Evolutionary conservation across 1,140 invertebrate species (phyloP).

Genomic region (Euura lappo): DNA sequence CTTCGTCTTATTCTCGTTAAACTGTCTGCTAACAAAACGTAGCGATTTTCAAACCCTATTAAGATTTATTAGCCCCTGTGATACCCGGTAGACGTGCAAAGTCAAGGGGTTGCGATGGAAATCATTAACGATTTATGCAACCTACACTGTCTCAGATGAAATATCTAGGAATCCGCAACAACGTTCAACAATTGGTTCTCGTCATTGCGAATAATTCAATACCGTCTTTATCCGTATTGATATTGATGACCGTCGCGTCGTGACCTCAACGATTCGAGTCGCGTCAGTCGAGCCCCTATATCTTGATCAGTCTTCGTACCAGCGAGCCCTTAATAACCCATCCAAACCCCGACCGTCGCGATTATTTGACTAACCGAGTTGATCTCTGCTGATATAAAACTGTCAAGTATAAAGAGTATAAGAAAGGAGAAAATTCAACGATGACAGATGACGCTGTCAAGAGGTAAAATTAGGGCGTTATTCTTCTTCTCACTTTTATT

Average conservation of each 20-base stretch:
- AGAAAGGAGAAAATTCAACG: neutral
- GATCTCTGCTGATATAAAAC: too few relatives aligned
- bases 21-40: neutral
- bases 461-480: neutral
- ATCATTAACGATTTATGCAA: too few relatives aligned
- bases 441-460: neutral
- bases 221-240: neutral
- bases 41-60: neutral
- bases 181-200: too few relatives aligned
- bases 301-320: neutral
- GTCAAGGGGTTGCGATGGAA: too few relatives aligned
- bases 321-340: too few relatives aligned
- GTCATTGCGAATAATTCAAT: neutral
- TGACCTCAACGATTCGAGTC: neutral
- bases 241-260: neutral
- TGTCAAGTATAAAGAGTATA: neutral
- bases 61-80: neutral
- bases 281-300: neutral
- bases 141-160: too few relatives aligned
- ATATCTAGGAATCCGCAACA: too few relatives aligned
- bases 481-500: constrained; percentile 4
- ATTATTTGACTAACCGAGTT: neutral
- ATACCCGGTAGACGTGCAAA: too few relatives aligned
- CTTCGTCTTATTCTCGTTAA: neutral
- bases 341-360: neutral